Percentiles rank a stretch among this genome's conserved stretches.
phyloP scores from a whole-genome alignment of 2,888 invertebrate genomes.

The Dryadula phaetusa region DNA sequence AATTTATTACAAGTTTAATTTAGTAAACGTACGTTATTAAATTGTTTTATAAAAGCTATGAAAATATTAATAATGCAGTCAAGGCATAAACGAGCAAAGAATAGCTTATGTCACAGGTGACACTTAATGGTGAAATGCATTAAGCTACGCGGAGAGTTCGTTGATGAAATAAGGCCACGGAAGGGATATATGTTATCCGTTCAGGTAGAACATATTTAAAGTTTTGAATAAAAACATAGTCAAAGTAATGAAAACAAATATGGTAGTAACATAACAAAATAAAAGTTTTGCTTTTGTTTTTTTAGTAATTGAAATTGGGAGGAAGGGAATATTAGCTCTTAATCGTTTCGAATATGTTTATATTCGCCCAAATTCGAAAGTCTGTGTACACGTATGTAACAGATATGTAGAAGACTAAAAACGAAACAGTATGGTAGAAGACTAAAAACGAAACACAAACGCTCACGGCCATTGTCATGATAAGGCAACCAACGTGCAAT shows the following conservation, averaged over 20 bases:
- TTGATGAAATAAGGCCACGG: constrained; percentile 56
- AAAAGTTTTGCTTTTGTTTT: too few relatives aligned
- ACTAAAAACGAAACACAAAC: too few relatives aligned
- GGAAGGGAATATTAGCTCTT: too few relatives aligned
- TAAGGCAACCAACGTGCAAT: too few relatives aligned
- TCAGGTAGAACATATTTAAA: not conserved
- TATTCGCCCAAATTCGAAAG: too few relatives aligned
- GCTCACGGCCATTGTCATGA: too few relatives aligned
- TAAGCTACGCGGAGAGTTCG: constrained; percentile 60
- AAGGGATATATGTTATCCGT: constrained; percentile 54
- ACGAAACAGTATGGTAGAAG: too few relatives aligned
- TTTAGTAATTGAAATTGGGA: too few relatives aligned
- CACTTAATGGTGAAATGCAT: constrained; percentile 74
- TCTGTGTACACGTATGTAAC: too few relatives aligned
- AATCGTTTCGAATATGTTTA: too few relatives aligned
- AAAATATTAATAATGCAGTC: constrained; percentile 27
- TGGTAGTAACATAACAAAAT: not conserved
- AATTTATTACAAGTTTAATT: not conserved
- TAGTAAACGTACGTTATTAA: not conserved
- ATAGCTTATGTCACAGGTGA: constrained; percentile 63
- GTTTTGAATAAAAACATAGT: not conserved
- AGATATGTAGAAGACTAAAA: too few relatives aligned
- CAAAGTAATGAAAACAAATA: not conserved
- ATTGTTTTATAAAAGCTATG: constrained; percentile 4
- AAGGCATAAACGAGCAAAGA: constrained; percentile 44